Conservation (phyloP, 2,113 vertebrate species). For the Bostrychus sinensis region DNA sequence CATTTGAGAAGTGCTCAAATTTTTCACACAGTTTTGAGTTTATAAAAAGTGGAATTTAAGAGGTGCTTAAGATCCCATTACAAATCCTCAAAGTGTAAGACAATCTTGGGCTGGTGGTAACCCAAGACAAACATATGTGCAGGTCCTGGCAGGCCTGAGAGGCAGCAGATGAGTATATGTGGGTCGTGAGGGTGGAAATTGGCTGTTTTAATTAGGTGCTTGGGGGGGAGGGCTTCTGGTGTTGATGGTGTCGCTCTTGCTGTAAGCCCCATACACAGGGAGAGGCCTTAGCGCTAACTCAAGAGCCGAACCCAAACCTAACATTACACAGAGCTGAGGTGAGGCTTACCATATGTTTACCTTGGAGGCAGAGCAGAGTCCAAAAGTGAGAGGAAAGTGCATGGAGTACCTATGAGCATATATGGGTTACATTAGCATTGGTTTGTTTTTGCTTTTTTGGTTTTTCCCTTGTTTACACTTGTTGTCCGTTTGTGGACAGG, state of each 20-base stretch:
- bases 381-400: slow-evolving; percentile 11
- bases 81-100: slow-evolving; percentile 18
- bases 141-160: slow-evolving; percentile 11
- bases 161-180: slow-evolving; percentile 41
- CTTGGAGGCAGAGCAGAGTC: slow-evolving; percentile 32
- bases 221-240: slow-evolving; percentile 36
- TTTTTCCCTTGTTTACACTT: too few relatives aligned
- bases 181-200: slow-evolving; percentile 26
- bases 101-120: slow-evolving; percentile 9
- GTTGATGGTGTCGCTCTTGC: slow-evolving; percentile 46
- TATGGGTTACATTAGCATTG: too few relatives aligned
- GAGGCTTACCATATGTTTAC: slow-evolving; percentile 54
- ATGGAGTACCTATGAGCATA: too few relatives aligned
- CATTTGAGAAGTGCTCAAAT: too few relatives aligned
- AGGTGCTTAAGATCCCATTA: slow-evolving; percentile 27
- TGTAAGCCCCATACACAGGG: slow-evolving; percentile 45
- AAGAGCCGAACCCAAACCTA: slow-evolving; percentile 52
- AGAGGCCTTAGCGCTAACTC: slow-evolving; percentile 54
- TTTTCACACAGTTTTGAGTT: slow-evolving; percentile 3
- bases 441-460: too few relatives aligned
- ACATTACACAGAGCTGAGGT: slow-evolving; percentile 54
- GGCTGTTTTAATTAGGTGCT: slow-evolving; percentile 46
- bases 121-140: slow-evolving; percentile 19
- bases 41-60: slow-evolving; percentile 7
- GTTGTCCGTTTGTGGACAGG: too few relatives aligned